Evolutionary conservation across 1,140 invertebrate species (phyloP), one percentile per base, ranked within the genome.

Genomic region (Zelostemma sp.): DNA sequence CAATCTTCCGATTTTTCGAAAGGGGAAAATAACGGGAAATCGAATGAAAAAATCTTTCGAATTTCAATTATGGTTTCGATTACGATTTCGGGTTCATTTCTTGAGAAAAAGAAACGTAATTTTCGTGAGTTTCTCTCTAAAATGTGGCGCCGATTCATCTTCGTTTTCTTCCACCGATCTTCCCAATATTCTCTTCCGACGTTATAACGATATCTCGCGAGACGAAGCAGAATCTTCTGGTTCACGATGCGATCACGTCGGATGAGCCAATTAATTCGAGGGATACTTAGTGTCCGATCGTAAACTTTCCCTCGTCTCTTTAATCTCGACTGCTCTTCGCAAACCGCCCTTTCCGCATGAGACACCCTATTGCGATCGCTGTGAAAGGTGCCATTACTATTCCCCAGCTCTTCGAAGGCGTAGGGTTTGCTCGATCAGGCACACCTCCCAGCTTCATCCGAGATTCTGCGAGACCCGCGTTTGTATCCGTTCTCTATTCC

Each of bases 261-360:
- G 33, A 54, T 41, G 50, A 58, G 66, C 72, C 72, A 80, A 82
- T 83, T 83, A 80, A 80, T 78, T 71, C 68, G 47, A 66, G 75
- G 63, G 60, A 72, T 65, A 61, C 60, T 76, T 65, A 59, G 65
- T 41, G 64, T 61, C 51, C 43, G 59, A 72, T 70, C 60, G 60
- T 74, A 74, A 77, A 74, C 59, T 64, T 58, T 54, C 64, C 68
- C 63, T 73, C 58, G 63, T 58, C 55, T 55, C 56, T 64, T 70
- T 72, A 62, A 69, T 77, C 64, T 38, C 40, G 55, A 67, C 40
- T 49, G 65, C 54, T 66, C 21, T 21, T 33, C 57, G 48, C 16
- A 63, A 62, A 62, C 60, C 65, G 41, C 70, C 70, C 64, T 50
- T 72, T 65, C 58, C 65, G 45, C 54, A 50, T 58, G 54, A 63